Conservation (phyloP, 2,888 invertebrate species). For the Mesochorus sp. region DNA sequence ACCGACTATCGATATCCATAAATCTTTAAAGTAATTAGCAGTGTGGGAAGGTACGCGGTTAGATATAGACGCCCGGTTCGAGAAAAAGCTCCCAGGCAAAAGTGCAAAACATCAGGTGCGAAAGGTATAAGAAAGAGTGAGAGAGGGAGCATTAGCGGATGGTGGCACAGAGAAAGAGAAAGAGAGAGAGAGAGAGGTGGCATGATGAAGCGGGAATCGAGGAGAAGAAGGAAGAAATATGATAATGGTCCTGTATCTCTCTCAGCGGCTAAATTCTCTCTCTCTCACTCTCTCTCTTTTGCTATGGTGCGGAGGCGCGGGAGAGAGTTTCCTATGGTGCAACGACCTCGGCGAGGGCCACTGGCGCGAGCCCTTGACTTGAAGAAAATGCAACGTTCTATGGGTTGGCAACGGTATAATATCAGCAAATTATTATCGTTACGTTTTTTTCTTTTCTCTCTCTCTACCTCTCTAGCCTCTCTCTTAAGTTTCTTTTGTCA, state of each 20-base stretch:
- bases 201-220: slow-evolving; percentile 8
- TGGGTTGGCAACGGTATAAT: slow-evolving; percentile 25
- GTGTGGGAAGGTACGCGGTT: slow-evolving; percentile 34
- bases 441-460: no score
- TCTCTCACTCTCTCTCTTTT: slow-evolving; percentile 30
- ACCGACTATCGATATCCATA: slow-evolving; percentile 66
- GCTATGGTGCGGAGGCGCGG: not conserved
- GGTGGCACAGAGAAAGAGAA: slow-evolving; percentile 36
- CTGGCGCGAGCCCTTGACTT: slow-evolving; percentile 54
- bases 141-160: slow-evolving; percentile 23
- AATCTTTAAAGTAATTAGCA: slow-evolving; percentile 65
- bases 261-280: slow-evolving; percentile 32
- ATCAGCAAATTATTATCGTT: no score
- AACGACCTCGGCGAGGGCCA: slow-evolving; percentile 54
- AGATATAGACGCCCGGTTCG: not conserved
- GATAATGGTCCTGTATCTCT: slow-evolving; percentile 56
- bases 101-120: slow-evolving; percentile 32
- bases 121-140: slow-evolving; percentile 1
- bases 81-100: slow-evolving; percentile 37
- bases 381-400: slow-evolving; percentile 17
- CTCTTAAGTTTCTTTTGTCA: no score
- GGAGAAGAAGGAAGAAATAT: slow-evolving; percentile 50
- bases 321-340: slow-evolving; percentile 45
- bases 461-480: no score
- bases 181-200: slow-evolving; percentile 6